Conservation (phyloP, 2,113 vertebrate species). For the Colossoma macropomum region DNA sequence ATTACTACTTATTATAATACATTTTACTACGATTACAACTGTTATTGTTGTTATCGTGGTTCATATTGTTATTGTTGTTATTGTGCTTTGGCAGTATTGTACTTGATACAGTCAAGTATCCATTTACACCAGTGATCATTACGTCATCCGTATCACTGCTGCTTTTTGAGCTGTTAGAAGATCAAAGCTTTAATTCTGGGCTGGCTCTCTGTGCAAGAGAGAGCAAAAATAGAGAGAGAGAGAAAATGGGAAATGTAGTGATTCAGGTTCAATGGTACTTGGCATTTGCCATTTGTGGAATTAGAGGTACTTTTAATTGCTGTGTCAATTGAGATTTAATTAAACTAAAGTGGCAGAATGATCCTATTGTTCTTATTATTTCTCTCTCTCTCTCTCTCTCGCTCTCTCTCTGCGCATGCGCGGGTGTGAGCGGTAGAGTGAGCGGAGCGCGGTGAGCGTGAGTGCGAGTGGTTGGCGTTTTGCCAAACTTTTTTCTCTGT, state of each 20-base stretch:
- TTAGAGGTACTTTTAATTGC: slow-evolving; percentile 18
- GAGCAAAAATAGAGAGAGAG: slow-evolving; percentile 3
- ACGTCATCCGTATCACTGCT: background rate
- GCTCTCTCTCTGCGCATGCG: background rate
- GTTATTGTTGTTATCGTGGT: no score
- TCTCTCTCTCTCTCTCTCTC: background rate
- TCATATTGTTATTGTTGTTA: no score
- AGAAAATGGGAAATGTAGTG: background rate
- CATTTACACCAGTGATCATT: background rate
- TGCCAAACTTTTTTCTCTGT: no score
- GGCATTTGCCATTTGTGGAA: slow-evolving; percentile 40
- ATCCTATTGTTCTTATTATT: background rate
- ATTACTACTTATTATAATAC: no score
- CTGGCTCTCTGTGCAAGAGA: background rate
- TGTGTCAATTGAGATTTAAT: slow-evolving; percentile 24
- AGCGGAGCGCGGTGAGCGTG: no score
- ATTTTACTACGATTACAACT: no score
- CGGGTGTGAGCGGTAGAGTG: no score
- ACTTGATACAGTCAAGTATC: no score
- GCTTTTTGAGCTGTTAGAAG: background rate
- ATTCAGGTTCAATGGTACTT: slow-evolving; percentile 5
- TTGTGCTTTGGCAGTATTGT: background rate
- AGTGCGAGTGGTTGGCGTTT: no score
- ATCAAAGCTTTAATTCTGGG: background rate
- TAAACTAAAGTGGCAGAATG: slow-evolving; percentile 29